Conservation (phyloP, 1,140 invertebrate genomes). For the Meloidogyne floridensis region DNA sequence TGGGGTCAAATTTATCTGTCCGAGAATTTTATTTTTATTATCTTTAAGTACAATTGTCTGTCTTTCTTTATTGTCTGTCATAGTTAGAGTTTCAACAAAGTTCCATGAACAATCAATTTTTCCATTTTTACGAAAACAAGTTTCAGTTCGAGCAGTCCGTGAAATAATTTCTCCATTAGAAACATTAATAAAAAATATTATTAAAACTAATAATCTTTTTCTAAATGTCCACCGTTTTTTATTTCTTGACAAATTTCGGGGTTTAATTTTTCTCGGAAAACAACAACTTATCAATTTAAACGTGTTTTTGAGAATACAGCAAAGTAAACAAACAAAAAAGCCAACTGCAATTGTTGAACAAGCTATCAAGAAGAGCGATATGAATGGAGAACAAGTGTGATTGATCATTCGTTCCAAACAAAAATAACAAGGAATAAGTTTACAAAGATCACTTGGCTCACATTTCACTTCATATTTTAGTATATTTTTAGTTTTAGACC, state of each 20-base stretch:
- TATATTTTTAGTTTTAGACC: neutral
- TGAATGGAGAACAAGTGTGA: neutral
- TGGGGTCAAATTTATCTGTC: neutral
- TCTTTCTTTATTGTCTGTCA: neutral
- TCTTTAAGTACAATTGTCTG: neutral
- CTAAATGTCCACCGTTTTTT: too few species aligned
- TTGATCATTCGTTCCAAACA: neutral
- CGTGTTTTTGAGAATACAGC: neutral
- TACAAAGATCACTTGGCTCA: neutral
- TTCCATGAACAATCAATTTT: neutral
- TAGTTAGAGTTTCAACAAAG: neutral
- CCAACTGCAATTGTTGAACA: neutral
- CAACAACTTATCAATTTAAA: neutral
- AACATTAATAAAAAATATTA: too few species aligned
- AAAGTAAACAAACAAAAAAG: neutral
- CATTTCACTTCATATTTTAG: neutral
- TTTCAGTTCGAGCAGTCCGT: neutral
- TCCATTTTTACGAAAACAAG: neutral
- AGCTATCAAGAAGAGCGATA: neutral
- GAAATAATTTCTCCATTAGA: neutral
- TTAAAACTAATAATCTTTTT: too few species aligned
- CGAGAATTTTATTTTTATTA: neutral
- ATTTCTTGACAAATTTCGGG: too few species aligned
- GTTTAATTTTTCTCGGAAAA: neutral
- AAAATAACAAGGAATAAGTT: neutral